Evolutionary conservation across 2,113 vertebrate species (phyloP), one percentile per base, ranked within the genome.

Genomic region (Sciurus niger): DNA sequence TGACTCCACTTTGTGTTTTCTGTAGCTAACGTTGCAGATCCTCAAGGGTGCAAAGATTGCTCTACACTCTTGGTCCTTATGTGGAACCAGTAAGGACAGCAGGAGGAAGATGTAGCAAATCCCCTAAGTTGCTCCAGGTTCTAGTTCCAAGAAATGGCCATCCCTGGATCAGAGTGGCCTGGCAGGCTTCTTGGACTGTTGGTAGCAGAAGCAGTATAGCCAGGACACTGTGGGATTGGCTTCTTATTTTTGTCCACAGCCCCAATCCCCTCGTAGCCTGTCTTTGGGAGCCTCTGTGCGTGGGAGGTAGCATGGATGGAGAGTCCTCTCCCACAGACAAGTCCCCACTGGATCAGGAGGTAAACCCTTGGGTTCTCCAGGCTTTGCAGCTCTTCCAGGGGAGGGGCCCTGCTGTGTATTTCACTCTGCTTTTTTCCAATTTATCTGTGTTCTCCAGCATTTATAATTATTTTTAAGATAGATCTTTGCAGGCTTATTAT

Each of bases 181-280:
- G 48, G 68, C 32, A 60, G 3, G 9, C 34, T 28, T 63, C 25
- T 63, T 58, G 20, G 25, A 24, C 63, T 65, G 63, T 65, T 12
- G 63, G 55, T 20, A 58, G 18, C 60, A 63, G 60, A 63, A 63
- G 24, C 55, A 24, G 20, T 22, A 20, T 58, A 8, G 53, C 0
- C 6, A 9, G 9, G 25, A 51, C 43, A 10, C 14, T 55, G 2
- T 46, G 17, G 82, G 70, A 60, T 70, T 63, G 7, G 2, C 5
- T 40, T 46, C 74, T 60, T 6, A 8, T 37, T 48, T 14, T 2
- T 7, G 18, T 20, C 0, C 6, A 37, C 40, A 2, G 3, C 18
- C 2, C 1, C 24, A 40, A 6, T 28, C 7, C 0, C 30, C 32
- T 63, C 18, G 65, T 63, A 53, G 51, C 1, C 18, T 76, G 22